phyloP scores from a whole-genome alignment of 2,113 vertebrate genomes.

The Muntiacus muntjak region DNA sequence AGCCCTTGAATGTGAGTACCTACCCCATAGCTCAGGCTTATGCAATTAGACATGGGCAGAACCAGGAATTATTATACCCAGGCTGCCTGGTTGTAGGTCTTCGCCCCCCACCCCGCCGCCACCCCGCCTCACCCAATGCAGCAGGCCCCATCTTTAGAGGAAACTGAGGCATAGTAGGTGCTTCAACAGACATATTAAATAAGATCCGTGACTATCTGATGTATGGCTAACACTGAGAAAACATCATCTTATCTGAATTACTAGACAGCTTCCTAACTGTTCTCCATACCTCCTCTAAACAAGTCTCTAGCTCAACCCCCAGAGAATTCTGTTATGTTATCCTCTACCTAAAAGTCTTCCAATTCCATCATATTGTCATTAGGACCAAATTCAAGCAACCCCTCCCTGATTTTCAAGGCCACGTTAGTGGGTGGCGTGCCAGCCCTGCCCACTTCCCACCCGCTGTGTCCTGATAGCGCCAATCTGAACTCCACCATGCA shows the following conservation, averaged over 20 bases:
- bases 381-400: neutral
- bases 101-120: too few relatives aligned
- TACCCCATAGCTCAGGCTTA: neutral
- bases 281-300: neutral
- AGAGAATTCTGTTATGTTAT: neutral
- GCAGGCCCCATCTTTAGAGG: neutral
- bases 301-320: neutral
- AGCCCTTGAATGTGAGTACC: neutral
- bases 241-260: neutral
- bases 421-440: accelerated
- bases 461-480: too few relatives aligned
- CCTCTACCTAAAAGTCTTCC: neutral
- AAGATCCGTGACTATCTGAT: neutral
- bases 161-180: neutral
- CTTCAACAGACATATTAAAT: neutral
- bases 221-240: neutral
- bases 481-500: neutral
- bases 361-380: too few relatives aligned
- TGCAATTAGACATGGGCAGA: neutral
- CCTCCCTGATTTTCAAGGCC: neutral
- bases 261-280: neutral
- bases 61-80: neutral
- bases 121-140: neutral
- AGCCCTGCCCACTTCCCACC: neutral
- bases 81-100: neutral